These are phyloP conservation scores for Parotocinclus haroldoi DNA, from an alignment of 2,797 vertebrate genomes.

Conservation along the genomic window DNA sequence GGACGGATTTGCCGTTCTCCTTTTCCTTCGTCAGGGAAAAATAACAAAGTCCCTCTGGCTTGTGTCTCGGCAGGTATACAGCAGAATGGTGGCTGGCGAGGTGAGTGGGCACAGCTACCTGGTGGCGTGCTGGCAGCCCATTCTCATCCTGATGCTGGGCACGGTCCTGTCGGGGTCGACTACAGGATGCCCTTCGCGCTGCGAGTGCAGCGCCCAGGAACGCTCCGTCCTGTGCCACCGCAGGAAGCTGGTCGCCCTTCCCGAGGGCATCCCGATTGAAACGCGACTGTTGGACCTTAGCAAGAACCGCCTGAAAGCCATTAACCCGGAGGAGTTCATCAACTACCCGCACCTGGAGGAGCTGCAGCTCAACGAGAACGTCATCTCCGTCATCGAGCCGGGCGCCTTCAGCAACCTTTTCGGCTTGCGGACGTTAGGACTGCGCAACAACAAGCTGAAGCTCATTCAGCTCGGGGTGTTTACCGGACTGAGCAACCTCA, in stretches of 20 bases:
- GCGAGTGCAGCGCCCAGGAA: slow-evolving; percentile 94
- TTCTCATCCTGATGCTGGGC: slow-evolving; percentile 95
- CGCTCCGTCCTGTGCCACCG: slow-evolving; percentile 93
- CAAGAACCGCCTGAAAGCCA: slow-evolving; percentile 92
- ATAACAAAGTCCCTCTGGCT: slow-evolving; percentile 30
- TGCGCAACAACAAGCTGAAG: slow-evolving; percentile 94
- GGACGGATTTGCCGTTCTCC: slow-evolving; percentile 4
- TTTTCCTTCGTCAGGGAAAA: not conserved
- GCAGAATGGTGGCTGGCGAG: slow-evolving; percentile 89
- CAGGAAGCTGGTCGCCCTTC: slow-evolving; percentile 83
- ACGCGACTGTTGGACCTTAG: slow-evolving; percentile 90
- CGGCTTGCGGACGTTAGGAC: slow-evolving; percentile 89
- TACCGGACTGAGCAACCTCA: slow-evolving; percentile 95
- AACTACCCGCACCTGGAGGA: slow-evolving; percentile 94
- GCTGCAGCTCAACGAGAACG: slow-evolving; percentile 93
- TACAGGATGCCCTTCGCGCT: slow-evolving; percentile 93
- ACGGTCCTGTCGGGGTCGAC: slow-evolving; percentile 93
- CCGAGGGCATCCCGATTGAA: slow-evolving; percentile 94
- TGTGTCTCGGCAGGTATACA: slow-evolving; percentile 81
- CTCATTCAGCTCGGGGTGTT: slow-evolving; percentile 95
- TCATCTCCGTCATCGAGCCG: slow-evolving; percentile 90
- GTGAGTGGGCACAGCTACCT: slow-evolving; percentile 91
- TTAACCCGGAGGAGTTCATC: slow-evolving; percentile 94
- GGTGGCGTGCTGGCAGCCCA: slow-evolving; percentile 97
- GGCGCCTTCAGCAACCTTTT: slow-evolving; percentile 94